phyloP scores from a whole-genome alignment of 2,888 invertebrate species.

The Synanthedon andrenaeformis region DNA sequence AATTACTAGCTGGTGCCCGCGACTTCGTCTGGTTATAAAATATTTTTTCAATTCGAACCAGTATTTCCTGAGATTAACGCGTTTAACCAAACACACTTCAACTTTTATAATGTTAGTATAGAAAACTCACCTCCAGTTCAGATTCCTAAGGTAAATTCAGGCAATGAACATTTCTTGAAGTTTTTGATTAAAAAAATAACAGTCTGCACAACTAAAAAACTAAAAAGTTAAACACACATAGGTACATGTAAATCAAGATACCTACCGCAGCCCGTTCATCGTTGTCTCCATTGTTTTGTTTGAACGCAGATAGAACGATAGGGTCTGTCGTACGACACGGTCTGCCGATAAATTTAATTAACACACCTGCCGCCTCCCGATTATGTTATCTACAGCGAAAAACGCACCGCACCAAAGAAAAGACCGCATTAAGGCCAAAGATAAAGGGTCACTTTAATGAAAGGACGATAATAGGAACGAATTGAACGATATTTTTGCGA shows the following conservation, averaged over 20 bases:
- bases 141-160: too few relatives aligned
- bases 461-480: neutral
- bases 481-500: neutral
- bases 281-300: conserved; percentile 10
- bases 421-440: conserved; percentile 9
- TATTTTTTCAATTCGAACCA: too few relatives aligned
- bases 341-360: conserved; percentile 50
- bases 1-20: too few relatives aligned
- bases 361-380: conserved; percentile 36
- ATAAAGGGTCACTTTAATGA: neutral
- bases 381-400: conserved; percentile 39
- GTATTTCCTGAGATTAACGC: too few relatives aligned
- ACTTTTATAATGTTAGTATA: too few relatives aligned
- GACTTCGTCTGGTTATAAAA: too few relatives aligned
- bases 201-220: too few relatives aligned
- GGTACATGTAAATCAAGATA: conserved; percentile 1
- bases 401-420: conserved; percentile 20
- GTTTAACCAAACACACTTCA: too few relatives aligned
- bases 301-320: conserved; percentile 11
- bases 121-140: too few relatives aligned
- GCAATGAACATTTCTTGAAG: too few relatives aligned
- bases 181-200: too few relatives aligned
- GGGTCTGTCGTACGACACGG: conserved; percentile 20
- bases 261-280: conserved; percentile 10
- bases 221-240: neutral